phyloP scores from a whole-genome alignment of 2,888 invertebrate genomes.

The Nebria brevicollis region DNA sequence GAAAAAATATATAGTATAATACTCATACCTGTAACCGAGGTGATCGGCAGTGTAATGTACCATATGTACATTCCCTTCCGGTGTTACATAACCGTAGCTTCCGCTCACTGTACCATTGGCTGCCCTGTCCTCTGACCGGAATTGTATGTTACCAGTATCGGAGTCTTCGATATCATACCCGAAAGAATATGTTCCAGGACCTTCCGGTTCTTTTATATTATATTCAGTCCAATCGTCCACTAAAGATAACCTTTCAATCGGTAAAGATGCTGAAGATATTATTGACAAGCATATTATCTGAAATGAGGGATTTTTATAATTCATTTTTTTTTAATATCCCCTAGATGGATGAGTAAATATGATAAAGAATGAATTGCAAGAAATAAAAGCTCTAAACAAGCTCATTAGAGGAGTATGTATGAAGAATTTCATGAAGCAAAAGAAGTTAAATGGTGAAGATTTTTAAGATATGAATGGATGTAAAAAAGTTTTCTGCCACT shows the following conservation, averaged over 20 bases:
- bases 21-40: constrained; percentile 72
- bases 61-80: constrained; percentile 70
- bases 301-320: not conserved
- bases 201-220: constrained; percentile 61
- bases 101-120: constrained; percentile 78
- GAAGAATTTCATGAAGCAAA: too few species aligned
- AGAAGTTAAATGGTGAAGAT: too few species aligned
- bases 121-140: constrained; percentile 75
- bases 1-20: not conserved
- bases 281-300: not conserved
- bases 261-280: not conserved
- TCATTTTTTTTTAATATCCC: too few species aligned
- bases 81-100: constrained; percentile 76
- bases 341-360: too few species aligned
- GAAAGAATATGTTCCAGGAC: constrained; percentile 75
- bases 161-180: constrained; percentile 77
- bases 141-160: constrained; percentile 73
- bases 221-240: constrained; percentile 60
- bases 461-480: too few species aligned
- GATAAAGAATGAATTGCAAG: too few species aligned
- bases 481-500: too few species aligned
- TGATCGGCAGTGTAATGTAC: constrained; percentile 74
- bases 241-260: constrained; percentile 17
- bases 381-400: too few species aligned
- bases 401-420: too few species aligned